phyloP scores from a whole-genome alignment of 2,797 vertebrate genomes.

The Malacoraja senta region DNA sequence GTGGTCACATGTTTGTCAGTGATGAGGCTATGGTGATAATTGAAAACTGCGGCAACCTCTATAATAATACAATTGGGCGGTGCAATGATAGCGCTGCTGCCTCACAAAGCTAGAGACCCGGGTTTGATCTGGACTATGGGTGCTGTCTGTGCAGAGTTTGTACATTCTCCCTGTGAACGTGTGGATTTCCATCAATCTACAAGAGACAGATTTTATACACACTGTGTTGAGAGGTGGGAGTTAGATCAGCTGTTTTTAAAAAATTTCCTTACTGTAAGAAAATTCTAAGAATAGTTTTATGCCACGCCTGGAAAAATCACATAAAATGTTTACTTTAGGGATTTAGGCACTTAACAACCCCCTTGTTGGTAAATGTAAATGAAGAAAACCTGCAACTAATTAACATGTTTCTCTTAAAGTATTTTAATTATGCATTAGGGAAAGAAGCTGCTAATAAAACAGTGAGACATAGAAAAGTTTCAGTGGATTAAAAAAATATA shows the following conservation, averaged over 20 bases:
- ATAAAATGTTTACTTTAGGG: background rate
- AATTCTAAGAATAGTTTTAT: background rate
- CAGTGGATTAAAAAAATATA: background rate
- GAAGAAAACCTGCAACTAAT: background rate
- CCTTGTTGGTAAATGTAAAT: background rate
- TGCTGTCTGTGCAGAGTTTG: too few relatives aligned
- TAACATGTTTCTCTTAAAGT: constrained; percentile 7
- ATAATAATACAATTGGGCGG: background rate
- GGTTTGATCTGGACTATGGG: too few relatives aligned
- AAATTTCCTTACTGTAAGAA: background rate
- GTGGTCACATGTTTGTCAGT: background rate
- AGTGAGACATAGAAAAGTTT: background rate
- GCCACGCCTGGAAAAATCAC: background rate
- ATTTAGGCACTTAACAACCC: background rate
- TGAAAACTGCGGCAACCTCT: background rate
- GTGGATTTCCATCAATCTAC: background rate
- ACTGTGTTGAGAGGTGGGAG: background rate
- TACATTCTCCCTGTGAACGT: too few relatives aligned
- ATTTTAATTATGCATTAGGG: constrained; percentile 1
- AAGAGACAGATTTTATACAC: background rate
- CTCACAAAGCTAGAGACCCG: too few relatives aligned
- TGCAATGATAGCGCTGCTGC: too few relatives aligned
- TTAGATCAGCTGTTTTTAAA: background rate
- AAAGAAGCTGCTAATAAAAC: background rate
- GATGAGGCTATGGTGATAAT: background rate